Percentiles rank a stretch among this genome's conserved stretches.
phyloP scores from a whole-genome alignment of 2,797 vertebrate genomes.

The Kryptolebias ocellatus region DNA sequence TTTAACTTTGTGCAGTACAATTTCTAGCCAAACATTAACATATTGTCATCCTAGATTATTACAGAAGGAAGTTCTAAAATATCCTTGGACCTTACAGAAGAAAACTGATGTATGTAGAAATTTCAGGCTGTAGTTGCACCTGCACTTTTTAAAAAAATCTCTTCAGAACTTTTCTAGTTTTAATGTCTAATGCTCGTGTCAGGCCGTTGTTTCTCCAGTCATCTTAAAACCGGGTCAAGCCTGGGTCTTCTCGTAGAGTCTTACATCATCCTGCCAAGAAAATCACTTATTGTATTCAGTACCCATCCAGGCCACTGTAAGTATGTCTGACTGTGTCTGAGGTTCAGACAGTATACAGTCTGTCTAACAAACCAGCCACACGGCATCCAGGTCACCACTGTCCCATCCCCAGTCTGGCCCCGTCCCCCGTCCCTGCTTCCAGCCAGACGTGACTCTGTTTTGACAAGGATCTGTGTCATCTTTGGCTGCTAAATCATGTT shows the following conservation, averaged over 20 bases:
- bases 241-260: constrained; percentile 26
- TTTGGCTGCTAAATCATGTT: constrained; percentile 76
- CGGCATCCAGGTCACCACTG: constrained; percentile 48
- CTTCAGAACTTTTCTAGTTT: no score
- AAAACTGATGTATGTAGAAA: no score
- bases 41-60: no score
- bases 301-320: constrained; percentile 28
- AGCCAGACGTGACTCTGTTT: constrained; percentile 68
- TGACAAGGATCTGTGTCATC: constrained; percentile 78
- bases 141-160: no score
- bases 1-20: no score
- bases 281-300: constrained; percentile 53
- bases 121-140: no score
- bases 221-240: constrained; percentile 55
- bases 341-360: constrained; percentile 50
- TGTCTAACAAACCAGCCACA: constrained; percentile 59
- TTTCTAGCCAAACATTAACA: no score
- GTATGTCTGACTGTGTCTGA: constrained; percentile 40
- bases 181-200: constrained; percentile 3
- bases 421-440: constrained; percentile 22
- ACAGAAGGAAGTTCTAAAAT: no score
- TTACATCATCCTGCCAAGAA: constrained; percentile 61
- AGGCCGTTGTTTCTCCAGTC: constrained; percentile 39
- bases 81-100: no score
- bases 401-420: constrained; percentile 58